Evolutionary conservation across 2,888 invertebrate species (phyloP).

Genomic region (Pycnomerus fuliginosus): DNA sequence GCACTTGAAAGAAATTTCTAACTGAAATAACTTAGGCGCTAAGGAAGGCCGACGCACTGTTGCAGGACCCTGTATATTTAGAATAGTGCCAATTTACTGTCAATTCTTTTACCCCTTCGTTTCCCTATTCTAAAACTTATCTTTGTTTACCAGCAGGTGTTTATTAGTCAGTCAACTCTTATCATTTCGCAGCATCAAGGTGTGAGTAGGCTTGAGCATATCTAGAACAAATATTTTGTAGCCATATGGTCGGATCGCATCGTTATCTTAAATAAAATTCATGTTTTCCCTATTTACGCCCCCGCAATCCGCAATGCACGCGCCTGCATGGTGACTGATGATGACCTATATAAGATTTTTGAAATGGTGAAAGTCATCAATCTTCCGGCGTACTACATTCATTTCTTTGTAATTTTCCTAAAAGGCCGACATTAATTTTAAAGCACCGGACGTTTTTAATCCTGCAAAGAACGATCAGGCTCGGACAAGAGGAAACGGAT

Average conservation of each 20-base stretch:
- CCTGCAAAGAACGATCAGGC: constrained; percentile 37
- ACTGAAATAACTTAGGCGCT: too few species aligned
- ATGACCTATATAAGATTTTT: constrained; percentile 3
- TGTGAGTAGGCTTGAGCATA: constrained; percentile 24
- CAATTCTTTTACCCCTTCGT: too few species aligned
- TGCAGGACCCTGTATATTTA: too few species aligned
- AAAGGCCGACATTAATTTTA: constrained; percentile 43
- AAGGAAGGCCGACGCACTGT: too few species aligned
- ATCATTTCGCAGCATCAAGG: constrained; percentile 25
- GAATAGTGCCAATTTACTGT: too few species aligned
- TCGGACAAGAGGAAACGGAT: constrained; percentile 36
- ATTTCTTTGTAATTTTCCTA: constrained; percentile 43
- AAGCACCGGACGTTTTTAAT: constrained; percentile 45
- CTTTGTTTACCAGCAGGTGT: constrained; percentile 28
- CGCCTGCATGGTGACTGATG: too few species aligned
- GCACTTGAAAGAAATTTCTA: too few species aligned
- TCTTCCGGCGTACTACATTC: constrained; percentile 19
- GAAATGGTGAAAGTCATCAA: constrained; percentile 12
- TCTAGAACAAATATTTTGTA: constrained; percentile 34
- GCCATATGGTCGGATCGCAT: constrained; percentile 33
- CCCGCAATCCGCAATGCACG: too few species aligned
- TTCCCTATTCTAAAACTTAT: constrained; percentile 18
- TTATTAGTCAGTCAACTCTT: constrained; percentile 25
- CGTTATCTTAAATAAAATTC: constrained; percentile 32
- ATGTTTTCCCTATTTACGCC: constrained; percentile 22